Conservation (phyloP, 1,140 invertebrate species). For the Macrotrachela quadricornifera region DNA sequence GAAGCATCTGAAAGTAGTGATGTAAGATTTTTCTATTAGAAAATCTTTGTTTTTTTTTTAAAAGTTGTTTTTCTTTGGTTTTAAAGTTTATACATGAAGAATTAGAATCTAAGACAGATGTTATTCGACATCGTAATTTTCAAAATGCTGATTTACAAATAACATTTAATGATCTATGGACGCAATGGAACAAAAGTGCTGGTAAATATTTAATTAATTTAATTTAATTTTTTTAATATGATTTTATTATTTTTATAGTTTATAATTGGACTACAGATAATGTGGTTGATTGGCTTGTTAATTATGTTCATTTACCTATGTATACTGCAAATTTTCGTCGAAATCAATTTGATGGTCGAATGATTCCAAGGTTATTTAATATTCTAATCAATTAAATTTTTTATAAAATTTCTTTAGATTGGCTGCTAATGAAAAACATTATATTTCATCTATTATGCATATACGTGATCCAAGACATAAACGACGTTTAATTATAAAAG, state of each 20-base stretch:
- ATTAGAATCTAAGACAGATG: slow-evolving; percentile 6
- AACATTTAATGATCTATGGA: slow-evolving; percentile 77
- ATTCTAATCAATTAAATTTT: too few relatives aligned
- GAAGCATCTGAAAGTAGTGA: slow-evolving; percentile 4
- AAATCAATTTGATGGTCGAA: slow-evolving; percentile 63
- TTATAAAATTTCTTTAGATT: slow-evolving; percentile 18
- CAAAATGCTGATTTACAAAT: slow-evolving; percentile 86
- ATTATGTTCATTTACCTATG: slow-evolving; percentile 73
- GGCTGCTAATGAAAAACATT: slow-evolving; percentile 70
- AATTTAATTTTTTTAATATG: too few relatives aligned
- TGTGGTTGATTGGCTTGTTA: slow-evolving; percentile 69
- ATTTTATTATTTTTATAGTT: slow-evolving; percentile 31
- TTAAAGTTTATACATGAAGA: slow-evolving; percentile 3
- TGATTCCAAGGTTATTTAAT: slow-evolving; percentile 48
- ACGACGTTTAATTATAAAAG: slow-evolving; percentile 80
- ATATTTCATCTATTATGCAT: slow-evolving; percentile 59
- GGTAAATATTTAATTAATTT: too few relatives aligned
- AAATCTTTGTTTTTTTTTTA: background rate
- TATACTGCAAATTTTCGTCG: slow-evolving; percentile 62
- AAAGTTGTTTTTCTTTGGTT: background rate
- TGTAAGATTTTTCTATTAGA: background rate
- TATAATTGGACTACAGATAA: slow-evolving; percentile 93
- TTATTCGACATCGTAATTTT: slow-evolving; percentile 53
- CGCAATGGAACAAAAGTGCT: slow-evolving; percentile 51
- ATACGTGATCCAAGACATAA: slow-evolving; percentile 89